Percentiles rank a stretch among this genome's conserved stretches.
phyloP scores from a whole-genome alignment of 2,888 invertebrate species.

The Xestia sexstrigata region DNA sequence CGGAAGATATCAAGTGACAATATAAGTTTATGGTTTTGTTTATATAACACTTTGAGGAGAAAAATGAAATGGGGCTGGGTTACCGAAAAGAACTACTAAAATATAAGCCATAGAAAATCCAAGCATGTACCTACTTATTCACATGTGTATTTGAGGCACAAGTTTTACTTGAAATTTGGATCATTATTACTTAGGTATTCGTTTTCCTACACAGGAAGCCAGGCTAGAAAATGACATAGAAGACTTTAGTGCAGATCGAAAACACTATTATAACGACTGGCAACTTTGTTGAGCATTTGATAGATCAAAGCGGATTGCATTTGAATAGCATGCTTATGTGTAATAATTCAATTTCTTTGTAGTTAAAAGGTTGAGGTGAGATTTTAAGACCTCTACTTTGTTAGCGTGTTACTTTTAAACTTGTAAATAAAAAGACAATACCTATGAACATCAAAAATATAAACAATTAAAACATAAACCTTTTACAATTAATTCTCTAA shows the following conservation, averaged over 20 bases:
- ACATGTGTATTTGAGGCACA: slow-evolving; percentile 3
- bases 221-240: slow-evolving; percentile 34
- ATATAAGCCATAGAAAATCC: slow-evolving; percentile 17
- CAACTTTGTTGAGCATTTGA: neutral
- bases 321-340: neutral
- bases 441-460: too few species aligned
- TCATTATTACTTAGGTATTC: slow-evolving; percentile 18
- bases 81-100: neutral
- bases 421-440: neutral
- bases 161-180: slow-evolving; percentile 18
- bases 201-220: slow-evolving; percentile 3
- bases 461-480: too few species aligned
- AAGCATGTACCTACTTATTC: slow-evolving; percentile 20
- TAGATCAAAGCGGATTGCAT: neutral
- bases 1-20: too few species aligned
- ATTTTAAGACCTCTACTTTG: neutral
- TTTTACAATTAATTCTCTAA: neutral
- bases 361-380: neutral
- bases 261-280: slow-evolving; percentile 41
- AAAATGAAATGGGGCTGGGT: neutral
- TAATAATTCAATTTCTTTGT: neutral
- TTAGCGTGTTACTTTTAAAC: neutral
- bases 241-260: slow-evolving; percentile 63
- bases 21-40: too few species aligned
- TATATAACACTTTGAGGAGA: neutral